Base-by-base conservation (phyloP, 2,888 invertebrate genomes). In the Dynastes hyllus region DNA sequence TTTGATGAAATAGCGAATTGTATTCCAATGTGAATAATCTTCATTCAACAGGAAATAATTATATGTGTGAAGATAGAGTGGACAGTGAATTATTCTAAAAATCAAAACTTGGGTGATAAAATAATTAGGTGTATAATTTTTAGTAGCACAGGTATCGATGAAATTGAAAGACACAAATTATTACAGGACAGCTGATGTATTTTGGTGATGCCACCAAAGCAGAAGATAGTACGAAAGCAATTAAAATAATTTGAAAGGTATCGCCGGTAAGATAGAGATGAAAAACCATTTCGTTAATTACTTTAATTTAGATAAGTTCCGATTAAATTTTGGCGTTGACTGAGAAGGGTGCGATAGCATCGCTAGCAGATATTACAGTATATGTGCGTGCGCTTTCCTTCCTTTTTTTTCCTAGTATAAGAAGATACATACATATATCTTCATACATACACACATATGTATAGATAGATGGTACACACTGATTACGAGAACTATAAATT, bases 281-380 rank as follows among this genome's bases (percentile, higher is more conserved):
- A 70, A 69, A 69, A 77, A 66, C 69, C 27, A 61, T 58, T 77
- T 61, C 50, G 69, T 78, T 78, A 78, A 78, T 78, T 71, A 69
- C 78, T 78, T 70, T 71, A 71, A 70, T 78, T 78, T 78, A 78
- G 78, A 78, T 78, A 78, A 40, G 69, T 50, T 61, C 16, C 69
- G 77, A 77, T 77, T 77, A 77, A 77, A 77, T 69, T 77, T 77
- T 58, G 69, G 77, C 77, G 77, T 51, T 69, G 69, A 69, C 40
- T 55, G 67, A 69, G 67, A 69, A 69, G 77, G 32, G 58, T 32
- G 58, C 40, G 77, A 77, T 67, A 77, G 55, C 16, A 77, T 77
- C 71, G 22, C 70, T 65, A 37, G 55, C 22, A 71, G 71, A 71
- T 70, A 70, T 22, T 58, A 1, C 6, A 16, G 37, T 16, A 40